phyloP scores from a whole-genome alignment of 2,797 vertebrate species.

The Thalassophryne amazonica region DNA sequence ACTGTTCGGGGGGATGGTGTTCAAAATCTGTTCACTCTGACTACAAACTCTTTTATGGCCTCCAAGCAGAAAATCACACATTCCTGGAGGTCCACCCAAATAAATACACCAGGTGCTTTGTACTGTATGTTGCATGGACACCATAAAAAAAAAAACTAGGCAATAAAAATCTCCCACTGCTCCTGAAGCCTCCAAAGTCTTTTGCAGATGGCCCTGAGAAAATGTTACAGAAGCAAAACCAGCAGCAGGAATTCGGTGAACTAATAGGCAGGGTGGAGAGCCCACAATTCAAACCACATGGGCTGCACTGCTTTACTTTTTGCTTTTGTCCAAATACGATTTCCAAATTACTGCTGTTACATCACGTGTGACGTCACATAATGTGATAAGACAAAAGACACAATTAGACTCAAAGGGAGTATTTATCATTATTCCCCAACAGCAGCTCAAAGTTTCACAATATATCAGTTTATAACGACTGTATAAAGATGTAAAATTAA shows the following conservation, averaged over 20 bases:
- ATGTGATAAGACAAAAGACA: too few species aligned
- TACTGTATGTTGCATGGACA: not conserved
- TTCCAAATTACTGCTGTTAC: conserved; percentile 27
- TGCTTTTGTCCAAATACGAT: conserved; percentile 40
- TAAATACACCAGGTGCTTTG: conserved; percentile 3
- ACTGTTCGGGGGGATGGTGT: not conserved
- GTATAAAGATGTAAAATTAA: too few species aligned
- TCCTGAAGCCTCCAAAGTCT: conserved; percentile 18
- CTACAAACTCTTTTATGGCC: conserved; percentile 19
- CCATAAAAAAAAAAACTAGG: conserved; percentile 8
- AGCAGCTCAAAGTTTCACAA: too few species aligned
- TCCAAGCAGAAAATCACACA: conserved; percentile 26
- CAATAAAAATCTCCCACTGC: conserved; percentile 29
- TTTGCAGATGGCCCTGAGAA: conserved; percentile 31
- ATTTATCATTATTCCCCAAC: too few species aligned
- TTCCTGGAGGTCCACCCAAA: conserved; percentile 14
- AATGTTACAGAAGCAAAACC: conserved; percentile 41
- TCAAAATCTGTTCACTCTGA: conserved; percentile 8
- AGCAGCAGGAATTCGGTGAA: conserved; percentile 50
- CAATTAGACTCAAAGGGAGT: too few species aligned
- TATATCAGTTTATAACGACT: too few species aligned
- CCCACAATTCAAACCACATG: conserved; percentile 75
- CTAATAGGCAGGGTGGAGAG: conserved; percentile 29
- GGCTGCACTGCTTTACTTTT: conserved; percentile 41
- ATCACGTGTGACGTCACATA: conserved; percentile 13